Percentiles rank a stretch among this genome's conserved stretches.
These are phyloP conservation scores for Dendrocopos noguchii DNA, from an alignment of 2,113 vertebrate genomes.

Conservation along the genomic window DNA sequence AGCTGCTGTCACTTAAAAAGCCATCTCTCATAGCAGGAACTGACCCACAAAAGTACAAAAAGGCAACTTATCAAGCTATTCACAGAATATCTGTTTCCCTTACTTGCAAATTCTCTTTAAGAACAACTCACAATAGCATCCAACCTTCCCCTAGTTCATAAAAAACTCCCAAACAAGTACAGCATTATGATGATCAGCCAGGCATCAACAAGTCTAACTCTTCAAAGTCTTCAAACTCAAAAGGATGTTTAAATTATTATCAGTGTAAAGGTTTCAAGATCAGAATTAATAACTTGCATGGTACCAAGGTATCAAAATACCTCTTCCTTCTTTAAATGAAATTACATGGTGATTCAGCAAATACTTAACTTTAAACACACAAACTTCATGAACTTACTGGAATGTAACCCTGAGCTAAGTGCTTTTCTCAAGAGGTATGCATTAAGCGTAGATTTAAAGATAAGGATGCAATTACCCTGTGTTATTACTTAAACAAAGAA, in stretches of 20 bases:
- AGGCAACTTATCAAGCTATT: neutral
- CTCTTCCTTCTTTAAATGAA: neutral
- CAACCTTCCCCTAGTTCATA: neutral
- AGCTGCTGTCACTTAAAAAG: neutral
- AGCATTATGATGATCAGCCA: neutral
- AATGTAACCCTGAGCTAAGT: conserved; percentile 30
- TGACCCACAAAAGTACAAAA: neutral
- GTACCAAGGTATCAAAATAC: neutral
- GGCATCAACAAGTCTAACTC: neutral
- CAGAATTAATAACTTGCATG: neutral
- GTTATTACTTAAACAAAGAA: conserved; percentile 26
- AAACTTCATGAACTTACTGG: neutral
- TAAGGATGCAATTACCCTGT: conserved; percentile 19
- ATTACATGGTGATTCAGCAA: conserved; percentile 29
- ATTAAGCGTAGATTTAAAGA: conserved; percentile 33
- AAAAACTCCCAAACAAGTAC: neutral
- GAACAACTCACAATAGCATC: neutral
- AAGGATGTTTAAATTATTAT: neutral
- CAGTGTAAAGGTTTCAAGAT: neutral
- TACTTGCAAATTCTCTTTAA: neutral
- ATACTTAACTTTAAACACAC: conserved; percentile 24
- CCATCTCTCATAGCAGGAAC: neutral
- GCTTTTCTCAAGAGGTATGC: conserved; percentile 32
- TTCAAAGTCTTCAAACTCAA: neutral
- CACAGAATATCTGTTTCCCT: neutral